Conservation (phyloP, 2,888 invertebrate species). For the Pseudanteris insignis region DNA sequence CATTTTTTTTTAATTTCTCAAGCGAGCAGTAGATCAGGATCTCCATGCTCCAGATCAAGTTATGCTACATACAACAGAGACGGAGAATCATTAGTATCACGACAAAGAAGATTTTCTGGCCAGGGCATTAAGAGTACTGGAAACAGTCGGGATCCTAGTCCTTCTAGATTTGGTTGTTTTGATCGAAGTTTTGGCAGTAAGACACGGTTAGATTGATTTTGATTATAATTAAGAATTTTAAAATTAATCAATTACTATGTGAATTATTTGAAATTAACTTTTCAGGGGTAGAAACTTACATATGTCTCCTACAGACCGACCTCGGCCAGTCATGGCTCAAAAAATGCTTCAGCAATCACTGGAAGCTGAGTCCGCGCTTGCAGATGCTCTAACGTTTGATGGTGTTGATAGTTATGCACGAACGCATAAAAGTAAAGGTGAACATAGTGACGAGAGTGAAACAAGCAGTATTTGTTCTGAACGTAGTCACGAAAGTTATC, state of each 20-base stretch:
- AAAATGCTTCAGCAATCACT: constrained; percentile 85
- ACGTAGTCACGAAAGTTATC: constrained; percentile 83
- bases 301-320: constrained; percentile 54
- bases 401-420: constrained; percentile 60
- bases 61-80: constrained; percentile 75
- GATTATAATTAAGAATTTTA: too few relatives aligned
- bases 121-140: constrained; percentile 62
- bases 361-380: constrained; percentile 86
- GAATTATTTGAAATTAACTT: too few relatives aligned
- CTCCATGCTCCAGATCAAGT: constrained; percentile 86
- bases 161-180: constrained; percentile 62
- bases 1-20: constrained; percentile 48
- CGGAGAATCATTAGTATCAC: constrained; percentile 66
- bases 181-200: constrained; percentile 59
- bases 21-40: constrained; percentile 94
- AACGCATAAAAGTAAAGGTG: constrained; percentile 66
- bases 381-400: constrained; percentile 73
- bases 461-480: constrained; percentile 97
- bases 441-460: constrained; percentile 89
- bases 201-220: constrained; percentile 55
- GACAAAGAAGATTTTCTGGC: constrained; percentile 76
- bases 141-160: constrained; percentile 67
- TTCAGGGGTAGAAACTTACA: constrained; percentile 59
- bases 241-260: too few relatives aligned
- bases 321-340: constrained; percentile 77